Conservation (phyloP, 2,113 vertebrate species). For the Tamias sibiricus region DNA sequence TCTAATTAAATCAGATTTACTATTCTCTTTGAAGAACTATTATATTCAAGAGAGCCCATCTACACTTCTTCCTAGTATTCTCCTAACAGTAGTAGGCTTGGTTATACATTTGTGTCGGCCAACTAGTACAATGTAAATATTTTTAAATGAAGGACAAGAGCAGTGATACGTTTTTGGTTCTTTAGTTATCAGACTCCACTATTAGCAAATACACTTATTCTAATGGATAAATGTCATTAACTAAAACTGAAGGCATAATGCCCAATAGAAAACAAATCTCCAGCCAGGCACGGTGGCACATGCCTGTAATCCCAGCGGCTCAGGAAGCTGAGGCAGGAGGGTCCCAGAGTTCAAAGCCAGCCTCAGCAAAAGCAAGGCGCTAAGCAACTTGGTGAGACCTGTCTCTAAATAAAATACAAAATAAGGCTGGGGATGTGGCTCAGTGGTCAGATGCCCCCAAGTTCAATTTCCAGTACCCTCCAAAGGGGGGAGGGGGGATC, state of each 20-base stretch:
- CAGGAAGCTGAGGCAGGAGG: no score
- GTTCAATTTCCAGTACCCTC: no score
- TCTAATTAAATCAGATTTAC: background rate
- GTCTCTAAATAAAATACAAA: no score
- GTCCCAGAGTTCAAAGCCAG: no score
- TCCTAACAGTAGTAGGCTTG: background rate
- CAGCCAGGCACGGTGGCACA: no score
- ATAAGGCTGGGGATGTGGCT: no score
- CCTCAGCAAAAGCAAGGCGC: no score
- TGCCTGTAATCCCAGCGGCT: no score
- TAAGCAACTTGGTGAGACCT: no score
- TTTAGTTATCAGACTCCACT: background rate
- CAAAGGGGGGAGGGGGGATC: no score
- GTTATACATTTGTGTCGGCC: background rate
- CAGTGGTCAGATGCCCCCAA: no score
- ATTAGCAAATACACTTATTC: background rate
- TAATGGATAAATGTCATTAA: conserved; percentile 53
- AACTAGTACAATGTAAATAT: background rate
- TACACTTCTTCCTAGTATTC: background rate
- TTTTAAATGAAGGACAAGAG: conserved; percentile 9
- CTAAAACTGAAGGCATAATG: conserved; percentile 59
- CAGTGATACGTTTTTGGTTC: conserved; percentile 23
- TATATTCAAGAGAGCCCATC: background rate
- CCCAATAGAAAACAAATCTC: conserved; percentile 59
- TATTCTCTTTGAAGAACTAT: conserved; percentile 17